Percentiles rank a stretch among this genome's conserved stretches.
phyloP scores from a whole-genome alignment of 1,140 invertebrate genomes.

The Drosophila baimaii region DNA sequence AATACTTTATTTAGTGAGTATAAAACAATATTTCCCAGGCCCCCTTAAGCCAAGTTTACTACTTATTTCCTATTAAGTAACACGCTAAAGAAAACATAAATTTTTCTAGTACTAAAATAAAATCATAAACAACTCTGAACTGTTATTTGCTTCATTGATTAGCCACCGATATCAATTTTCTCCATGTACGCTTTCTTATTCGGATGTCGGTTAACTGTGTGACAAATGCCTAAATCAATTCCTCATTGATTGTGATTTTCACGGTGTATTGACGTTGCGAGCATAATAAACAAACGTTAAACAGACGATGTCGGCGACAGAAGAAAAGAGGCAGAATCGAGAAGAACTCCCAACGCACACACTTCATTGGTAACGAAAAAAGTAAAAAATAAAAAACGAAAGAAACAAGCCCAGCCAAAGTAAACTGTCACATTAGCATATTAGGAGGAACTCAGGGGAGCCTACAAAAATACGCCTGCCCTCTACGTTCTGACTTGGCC shows the following conservation, averaged over 20 bases:
- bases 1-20: neutral
- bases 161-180: neutral
- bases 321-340: constrained; percentile 31
- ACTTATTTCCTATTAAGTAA: neutral
- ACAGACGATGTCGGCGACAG: constrained; percentile 52
- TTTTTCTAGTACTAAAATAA: neutral
- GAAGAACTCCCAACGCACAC: constrained; percentile 41
- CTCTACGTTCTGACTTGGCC: constrained; percentile 30
- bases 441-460: constrained; percentile 69
- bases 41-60: neutral
- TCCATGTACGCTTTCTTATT: neutral
- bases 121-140: neutral
- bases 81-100: accelerated
- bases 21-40: neutral
- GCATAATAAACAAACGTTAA: constrained; percentile 73
- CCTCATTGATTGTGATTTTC: constrained; percentile 53
- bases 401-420: constrained; percentile 45
- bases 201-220: constrained; percentile 7
- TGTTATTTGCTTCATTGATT: constrained; percentile 13
- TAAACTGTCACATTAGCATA: constrained; percentile 82
- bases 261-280: constrained; percentile 72
- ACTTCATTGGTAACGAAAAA: constrained; percentile 24
- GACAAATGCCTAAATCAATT: constrained; percentile 34
- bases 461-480: constrained; percentile 62
- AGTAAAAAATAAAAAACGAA: constrained; percentile 9